These are phyloP conservation scores for Solea senegalensis DNA, from an alignment of 2,113 vertebrate species.

Conservation along the genomic window DNA sequence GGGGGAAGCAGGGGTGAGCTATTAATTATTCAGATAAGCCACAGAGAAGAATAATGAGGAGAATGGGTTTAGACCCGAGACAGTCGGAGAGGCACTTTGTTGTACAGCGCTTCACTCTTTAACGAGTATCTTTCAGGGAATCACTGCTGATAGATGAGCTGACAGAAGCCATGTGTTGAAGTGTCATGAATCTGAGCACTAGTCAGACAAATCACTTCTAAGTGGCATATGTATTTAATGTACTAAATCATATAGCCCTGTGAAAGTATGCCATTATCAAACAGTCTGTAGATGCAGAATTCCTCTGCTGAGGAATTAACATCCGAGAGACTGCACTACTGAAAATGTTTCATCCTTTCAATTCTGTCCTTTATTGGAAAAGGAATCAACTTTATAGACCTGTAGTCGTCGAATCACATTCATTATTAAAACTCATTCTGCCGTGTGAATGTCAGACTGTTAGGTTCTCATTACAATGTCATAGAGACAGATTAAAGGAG, in stretches of 20 bases:
- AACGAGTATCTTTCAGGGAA: conserved; percentile 32
- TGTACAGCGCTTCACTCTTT: background rate
- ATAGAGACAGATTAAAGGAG: too few species aligned
- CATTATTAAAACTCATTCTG: background rate
- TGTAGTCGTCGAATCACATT: conserved; percentile 18
- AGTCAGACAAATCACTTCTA: background rate
- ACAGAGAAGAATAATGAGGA: conserved; percentile 35
- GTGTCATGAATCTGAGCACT: conserved; percentile 28
- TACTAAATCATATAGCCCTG: background rate
- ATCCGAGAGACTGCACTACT: conserved; percentile 11
- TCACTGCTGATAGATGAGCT: conserved; percentile 47
- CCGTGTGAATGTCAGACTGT: too few species aligned
- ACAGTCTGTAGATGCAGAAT: conserved; percentile 1
- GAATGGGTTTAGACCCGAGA: conserved; percentile 34
- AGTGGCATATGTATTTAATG: conserved; percentile 4
- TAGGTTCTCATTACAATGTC: too few species aligned
- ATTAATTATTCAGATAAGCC: conserved; percentile 48
- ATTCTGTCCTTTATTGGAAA: background rate
- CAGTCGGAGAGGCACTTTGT: conserved; percentile 21
- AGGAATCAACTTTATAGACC: background rate
- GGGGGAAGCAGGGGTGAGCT: conserved; percentile 6
- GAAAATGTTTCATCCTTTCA: conserved; percentile 1
- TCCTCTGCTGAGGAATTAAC: conserved; percentile 16
- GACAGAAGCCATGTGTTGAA: conserved; percentile 40
- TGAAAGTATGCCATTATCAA: background rate